phyloP scores from a whole-genome alignment of 2,113 vertebrate species.

The Coreoperca whiteheadi region DNA sequence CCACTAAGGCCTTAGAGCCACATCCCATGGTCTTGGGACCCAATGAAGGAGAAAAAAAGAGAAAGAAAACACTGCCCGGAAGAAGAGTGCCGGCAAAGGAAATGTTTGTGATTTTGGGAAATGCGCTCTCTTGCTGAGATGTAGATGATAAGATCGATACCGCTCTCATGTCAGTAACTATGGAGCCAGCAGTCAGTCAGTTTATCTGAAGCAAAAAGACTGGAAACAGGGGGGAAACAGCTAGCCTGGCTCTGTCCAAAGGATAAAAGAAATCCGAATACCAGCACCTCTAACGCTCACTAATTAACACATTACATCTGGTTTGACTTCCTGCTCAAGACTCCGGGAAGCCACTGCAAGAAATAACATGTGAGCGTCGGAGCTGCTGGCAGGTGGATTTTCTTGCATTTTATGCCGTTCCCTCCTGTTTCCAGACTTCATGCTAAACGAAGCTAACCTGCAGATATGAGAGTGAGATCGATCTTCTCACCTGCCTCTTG shows the following conservation, averaged over 20 bases:
- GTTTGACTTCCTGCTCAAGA: too few species aligned
- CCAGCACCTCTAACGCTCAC: too few species aligned
- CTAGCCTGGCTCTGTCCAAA: not conserved
- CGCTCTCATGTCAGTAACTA: too few species aligned
- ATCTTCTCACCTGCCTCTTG: not conserved
- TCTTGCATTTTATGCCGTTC: not conserved
- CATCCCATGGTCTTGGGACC: not conserved
- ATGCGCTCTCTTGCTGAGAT: too few species aligned
- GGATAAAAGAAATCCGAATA: too few species aligned
- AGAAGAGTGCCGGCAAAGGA: too few species aligned
- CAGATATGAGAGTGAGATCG: not conserved
- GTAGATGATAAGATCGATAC: too few species aligned
- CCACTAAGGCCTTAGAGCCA: constrained; percentile 13
- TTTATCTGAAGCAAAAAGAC: not conserved
- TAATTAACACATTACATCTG: too few species aligned
- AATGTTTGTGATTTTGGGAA: not conserved
- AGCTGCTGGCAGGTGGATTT: not conserved
- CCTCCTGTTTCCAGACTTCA: not conserved
- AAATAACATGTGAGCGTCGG: not conserved
- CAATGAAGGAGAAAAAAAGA: too few species aligned
- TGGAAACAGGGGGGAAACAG: too few species aligned
- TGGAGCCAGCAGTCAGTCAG: not conserved
- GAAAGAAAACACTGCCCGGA: not conserved
- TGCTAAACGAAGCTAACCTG: not conserved
- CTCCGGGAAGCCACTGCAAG: not conserved